These are phyloP conservation scores for Crotalus adamanteus DNA, from an alignment of 2,797 vertebrate genomes.

Conservation along the genomic window DNA sequence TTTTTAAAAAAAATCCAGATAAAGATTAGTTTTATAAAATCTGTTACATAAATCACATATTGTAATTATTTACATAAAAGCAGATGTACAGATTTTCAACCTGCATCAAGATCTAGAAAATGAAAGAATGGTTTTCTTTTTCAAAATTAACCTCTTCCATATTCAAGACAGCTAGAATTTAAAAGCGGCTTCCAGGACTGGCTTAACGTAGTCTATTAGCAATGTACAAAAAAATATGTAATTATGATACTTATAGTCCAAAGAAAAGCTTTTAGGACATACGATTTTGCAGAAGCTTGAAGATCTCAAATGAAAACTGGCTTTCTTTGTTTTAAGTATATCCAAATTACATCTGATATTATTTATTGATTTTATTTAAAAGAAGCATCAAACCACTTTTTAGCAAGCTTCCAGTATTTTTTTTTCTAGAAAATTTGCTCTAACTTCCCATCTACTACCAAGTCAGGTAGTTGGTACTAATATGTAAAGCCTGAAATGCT, in stretches of 20 bases:
- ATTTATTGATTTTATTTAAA: not conserved
- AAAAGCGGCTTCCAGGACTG: not conserved
- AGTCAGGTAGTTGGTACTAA: not conserved
- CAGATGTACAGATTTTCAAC: conserved; percentile 53
- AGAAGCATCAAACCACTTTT: not conserved
- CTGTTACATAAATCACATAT: conserved; percentile 54
- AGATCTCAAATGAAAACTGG: not conserved
- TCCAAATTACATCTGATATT: no score
- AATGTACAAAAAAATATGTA: not conserved
- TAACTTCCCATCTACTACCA: not conserved
- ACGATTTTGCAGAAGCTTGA: not conserved
- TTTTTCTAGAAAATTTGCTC: not conserved
- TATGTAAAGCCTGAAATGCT: not conserved
- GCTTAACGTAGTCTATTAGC: not conserved
- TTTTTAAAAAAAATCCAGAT: conserved; percentile 40
- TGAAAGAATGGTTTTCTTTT: conserved; percentile 5
- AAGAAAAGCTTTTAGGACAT: not conserved
- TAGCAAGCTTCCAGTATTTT: not conserved
- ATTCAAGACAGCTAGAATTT: conserved; percentile 6
- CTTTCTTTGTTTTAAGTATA: not conserved
- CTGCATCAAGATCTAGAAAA: conserved; percentile 28
- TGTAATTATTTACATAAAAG: conserved; percentile 63
- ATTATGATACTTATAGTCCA: fast-evolving
- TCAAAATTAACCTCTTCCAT: conserved; percentile 7
- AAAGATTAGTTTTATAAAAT: conserved; percentile 65